These are phyloP conservation scores for Lepidocyrtoides sp. DNA, from an alignment of 2,888 invertebrate species.

Conservation along the genomic window DNA sequence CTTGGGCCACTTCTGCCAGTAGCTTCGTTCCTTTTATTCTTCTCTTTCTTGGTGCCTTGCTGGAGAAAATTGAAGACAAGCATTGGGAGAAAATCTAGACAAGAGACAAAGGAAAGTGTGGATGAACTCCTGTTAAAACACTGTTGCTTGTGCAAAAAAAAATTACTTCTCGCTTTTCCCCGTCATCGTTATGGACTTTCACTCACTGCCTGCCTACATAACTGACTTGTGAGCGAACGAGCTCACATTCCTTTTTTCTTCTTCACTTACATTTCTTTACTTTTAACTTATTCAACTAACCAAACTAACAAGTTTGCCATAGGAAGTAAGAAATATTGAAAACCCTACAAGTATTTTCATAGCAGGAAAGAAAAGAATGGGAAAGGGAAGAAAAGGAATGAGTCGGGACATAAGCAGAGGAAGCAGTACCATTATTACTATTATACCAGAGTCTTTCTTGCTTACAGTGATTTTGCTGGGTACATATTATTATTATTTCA, in stretches of 20 bases:
- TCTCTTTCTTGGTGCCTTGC: neutral
- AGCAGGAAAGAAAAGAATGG: neutral
- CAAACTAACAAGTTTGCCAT: constrained; percentile 62
- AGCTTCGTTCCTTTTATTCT: neutral
- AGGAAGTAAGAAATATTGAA: too few relatives aligned
- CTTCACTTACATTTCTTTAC: constrained; percentile 25
- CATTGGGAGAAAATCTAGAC: neutral
- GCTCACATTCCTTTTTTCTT: constrained; percentile 5
- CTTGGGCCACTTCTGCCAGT: neutral
- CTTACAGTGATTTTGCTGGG: neutral
- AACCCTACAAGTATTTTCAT: constrained; percentile 7
- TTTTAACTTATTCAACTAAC: constrained; percentile 50
- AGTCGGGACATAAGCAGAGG: neutral
- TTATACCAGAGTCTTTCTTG: neutral
- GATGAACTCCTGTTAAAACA: constrained; percentile 47
- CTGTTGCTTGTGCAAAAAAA: constrained; percentile 56
- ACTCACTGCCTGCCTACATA: neutral
- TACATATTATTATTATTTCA: neutral
- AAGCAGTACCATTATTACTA: too few relatives aligned
- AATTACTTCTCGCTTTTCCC: constrained; percentile 10
- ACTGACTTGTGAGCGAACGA: neutral
- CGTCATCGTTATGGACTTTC: neutral
- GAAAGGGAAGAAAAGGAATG: neutral
- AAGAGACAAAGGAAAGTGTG: constrained; percentile 13
- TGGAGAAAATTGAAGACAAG: constrained; percentile 41